These are phyloP conservation scores for Sturnira hondurensis DNA, from an alignment of 2,113 vertebrate species.

Conservation along the genomic window DNA sequence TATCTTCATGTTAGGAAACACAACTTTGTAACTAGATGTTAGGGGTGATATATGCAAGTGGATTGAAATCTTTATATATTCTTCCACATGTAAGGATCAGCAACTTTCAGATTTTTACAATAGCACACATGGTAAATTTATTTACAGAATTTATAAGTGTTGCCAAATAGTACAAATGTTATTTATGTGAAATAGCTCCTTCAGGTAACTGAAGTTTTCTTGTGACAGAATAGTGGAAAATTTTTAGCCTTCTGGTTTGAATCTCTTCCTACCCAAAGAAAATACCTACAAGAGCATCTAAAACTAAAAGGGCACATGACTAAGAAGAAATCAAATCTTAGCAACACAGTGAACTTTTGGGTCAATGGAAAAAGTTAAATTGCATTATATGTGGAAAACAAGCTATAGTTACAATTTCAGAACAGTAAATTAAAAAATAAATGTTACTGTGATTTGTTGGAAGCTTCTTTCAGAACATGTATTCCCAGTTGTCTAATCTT, in stretches of 20 bases:
- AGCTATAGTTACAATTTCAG: neutral
- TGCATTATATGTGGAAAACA: neutral
- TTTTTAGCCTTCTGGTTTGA: neutral
- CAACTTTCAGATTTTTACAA: neutral
- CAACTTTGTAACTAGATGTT: neutral
- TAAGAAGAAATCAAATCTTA: neutral
- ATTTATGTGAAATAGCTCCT: neutral
- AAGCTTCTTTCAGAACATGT: neutral
- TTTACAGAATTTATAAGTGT: neutral
- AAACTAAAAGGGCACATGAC: neutral
- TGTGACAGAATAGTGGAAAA: neutral
- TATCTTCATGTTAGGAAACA: neutral
- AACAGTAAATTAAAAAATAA: constrained; percentile 11
- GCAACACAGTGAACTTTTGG: neutral
- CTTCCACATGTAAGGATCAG: neutral
- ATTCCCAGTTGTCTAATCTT: neutral
- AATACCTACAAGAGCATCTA: neutral
- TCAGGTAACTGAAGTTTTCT: neutral
- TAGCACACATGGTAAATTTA: neutral
- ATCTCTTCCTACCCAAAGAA: neutral
- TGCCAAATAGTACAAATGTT: neutral
- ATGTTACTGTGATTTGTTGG: neutral
- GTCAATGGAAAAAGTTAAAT: neutral
- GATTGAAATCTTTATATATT: neutral
- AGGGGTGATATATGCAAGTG: neutral